Percentiles rank a stretch among this genome's conserved stretches.
phyloP scores from a whole-genome alignment of 2,888 invertebrate genomes.

The Saturnia pavonia region DNA sequence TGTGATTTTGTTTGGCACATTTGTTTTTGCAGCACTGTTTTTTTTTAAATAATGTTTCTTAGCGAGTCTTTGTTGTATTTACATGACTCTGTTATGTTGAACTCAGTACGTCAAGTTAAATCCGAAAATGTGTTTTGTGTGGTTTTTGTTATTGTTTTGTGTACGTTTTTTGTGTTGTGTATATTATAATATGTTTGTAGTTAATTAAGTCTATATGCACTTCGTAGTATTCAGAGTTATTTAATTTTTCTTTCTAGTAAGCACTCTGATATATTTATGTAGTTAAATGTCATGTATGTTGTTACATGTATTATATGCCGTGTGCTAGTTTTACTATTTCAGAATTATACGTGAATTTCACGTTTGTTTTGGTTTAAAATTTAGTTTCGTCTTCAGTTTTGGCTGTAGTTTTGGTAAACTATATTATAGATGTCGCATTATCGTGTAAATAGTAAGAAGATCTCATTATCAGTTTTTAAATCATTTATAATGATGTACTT shows the following conservation, averaged over 20 bases:
- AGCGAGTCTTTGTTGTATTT: neutral
- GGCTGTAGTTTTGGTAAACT: no score
- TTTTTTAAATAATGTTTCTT: neutral
- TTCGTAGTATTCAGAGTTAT: neutral
- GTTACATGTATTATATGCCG: neutral
- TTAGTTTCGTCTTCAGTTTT: neutral
- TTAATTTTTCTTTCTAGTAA: neutral
- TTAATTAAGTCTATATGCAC: neutral
- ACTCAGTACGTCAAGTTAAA: neutral
- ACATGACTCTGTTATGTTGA: neutral
- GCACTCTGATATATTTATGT: no score
- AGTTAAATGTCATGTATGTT: neutral
- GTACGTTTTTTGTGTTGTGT: conserved; percentile 8
- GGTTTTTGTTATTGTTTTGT: neutral
- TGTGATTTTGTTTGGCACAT: conserved; percentile 12
- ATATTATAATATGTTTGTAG: neutral
- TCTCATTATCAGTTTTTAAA: no score
- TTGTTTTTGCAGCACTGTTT: neutral
- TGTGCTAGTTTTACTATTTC: neutral
- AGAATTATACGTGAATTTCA: neutral
- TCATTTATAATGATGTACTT: no score
- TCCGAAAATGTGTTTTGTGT: neutral
- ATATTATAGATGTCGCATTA: no score
- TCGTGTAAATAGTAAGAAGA: no score
- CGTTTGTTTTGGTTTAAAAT: neutral